phyloP scores from a whole-genome alignment of 2,888 invertebrate genomes.

The Drosophila kanekoi region DNA sequence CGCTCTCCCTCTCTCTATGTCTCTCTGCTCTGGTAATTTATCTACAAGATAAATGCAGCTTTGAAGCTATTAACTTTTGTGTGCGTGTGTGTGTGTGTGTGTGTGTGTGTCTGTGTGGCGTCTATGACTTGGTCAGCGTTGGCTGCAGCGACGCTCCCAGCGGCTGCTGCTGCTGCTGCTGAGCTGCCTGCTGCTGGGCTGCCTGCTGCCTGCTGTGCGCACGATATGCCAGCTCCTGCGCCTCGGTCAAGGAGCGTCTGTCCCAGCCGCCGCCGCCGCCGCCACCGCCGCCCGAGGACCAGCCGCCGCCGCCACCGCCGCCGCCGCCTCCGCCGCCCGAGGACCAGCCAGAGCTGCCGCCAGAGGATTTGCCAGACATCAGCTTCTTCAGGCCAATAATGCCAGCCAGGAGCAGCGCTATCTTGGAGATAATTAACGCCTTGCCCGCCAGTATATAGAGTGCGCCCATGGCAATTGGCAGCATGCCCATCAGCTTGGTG shows the following conservation, averaged over 20 bases:
- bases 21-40: slow-evolving; percentile 51
- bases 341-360: slow-evolving; percentile 83
- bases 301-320: slow-evolving; percentile 86
- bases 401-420: slow-evolving; percentile 92
- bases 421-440: slow-evolving; percentile 92
- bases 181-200: slow-evolving; percentile 55
- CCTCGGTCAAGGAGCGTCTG: slow-evolving; percentile 87
- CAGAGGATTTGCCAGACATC: slow-evolving; percentile 88
- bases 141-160: slow-evolving; percentile 44
- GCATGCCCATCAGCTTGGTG: slow-evolving; percentile 93
- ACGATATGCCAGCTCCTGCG: slow-evolving; percentile 90
- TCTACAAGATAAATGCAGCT: slow-evolving; percentile 81
- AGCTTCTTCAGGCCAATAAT: slow-evolving; percentile 94
- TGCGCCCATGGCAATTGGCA: slow-evolving; percentile 92
- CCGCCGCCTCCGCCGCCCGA: slow-evolving; percentile 72
- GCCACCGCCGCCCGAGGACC: slow-evolving; percentile 84
- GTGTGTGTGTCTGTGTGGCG: slow-evolving; percentile 21
- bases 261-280: slow-evolving; percentile 90
- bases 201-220: slow-evolving; percentile 86
- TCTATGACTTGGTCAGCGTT: slow-evolving; percentile 64
- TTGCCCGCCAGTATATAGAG: slow-evolving; percentile 93
- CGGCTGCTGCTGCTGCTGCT: slow-evolving; percentile 51
- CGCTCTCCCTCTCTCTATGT: no score
- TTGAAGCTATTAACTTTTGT: slow-evolving; percentile 52
- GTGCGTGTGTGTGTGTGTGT: slow-evolving; percentile 33